phyloP scores from a whole-genome alignment of 2,113 vertebrate species.

The Abramis brama region DNA sequence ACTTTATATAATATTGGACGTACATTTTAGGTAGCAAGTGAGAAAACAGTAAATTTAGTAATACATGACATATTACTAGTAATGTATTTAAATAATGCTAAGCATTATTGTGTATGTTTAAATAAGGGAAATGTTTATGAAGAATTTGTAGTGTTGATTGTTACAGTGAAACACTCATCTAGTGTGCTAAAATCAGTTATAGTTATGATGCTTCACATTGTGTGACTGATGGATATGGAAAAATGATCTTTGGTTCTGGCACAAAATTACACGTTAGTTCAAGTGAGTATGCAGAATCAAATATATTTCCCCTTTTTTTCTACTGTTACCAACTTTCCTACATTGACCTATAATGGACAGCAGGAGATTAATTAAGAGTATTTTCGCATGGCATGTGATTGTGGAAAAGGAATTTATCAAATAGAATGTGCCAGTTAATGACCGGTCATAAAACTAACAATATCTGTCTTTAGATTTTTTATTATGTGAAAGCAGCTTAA shows the following conservation, averaged over 20 bases:
- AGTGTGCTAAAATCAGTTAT: slow-evolving; percentile 6
- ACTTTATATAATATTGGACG: background rate
- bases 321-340: background rate
- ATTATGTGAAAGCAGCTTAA: background rate
- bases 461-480: too few relatives aligned
- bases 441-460: background rate
- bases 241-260: slow-evolving; percentile 42
- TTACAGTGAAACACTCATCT: background rate
- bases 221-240: slow-evolving; percentile 46
- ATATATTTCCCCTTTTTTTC: background rate
- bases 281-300: slow-evolving; percentile 37
- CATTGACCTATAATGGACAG: background rate
- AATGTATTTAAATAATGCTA: background rate
- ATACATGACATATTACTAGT: background rate
- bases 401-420: background rate
- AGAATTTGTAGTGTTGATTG: background rate
- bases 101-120: background rate
- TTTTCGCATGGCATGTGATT: background rate
- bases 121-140: background rate
- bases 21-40: background rate
- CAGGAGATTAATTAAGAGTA: background rate
- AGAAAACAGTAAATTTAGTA: background rate
- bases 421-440: background rate
- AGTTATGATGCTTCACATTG: slow-evolving; percentile 12
- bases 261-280: slow-evolving; percentile 35